phyloP scores from a whole-genome alignment of 2,888 invertebrate species.

The Allophyes oxyacanthae region DNA sequence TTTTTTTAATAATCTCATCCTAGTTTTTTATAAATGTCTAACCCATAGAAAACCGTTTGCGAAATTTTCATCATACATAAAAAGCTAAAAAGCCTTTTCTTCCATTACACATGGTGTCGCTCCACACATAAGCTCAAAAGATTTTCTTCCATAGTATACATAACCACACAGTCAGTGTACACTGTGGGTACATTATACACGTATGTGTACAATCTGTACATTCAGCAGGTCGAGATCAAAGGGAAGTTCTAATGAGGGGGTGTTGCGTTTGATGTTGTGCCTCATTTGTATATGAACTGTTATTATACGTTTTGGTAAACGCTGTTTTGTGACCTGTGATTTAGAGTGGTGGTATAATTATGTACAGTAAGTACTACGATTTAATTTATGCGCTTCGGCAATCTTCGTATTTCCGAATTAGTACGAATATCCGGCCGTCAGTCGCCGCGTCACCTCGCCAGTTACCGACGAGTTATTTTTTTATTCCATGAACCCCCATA shows the following conservation, averaged over 20 bases:
- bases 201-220: constrained; percentile 7
- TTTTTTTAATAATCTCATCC: too few relatives aligned
- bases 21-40: too few relatives aligned
- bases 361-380: too few relatives aligned
- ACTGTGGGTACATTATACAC: constrained; percentile 3
- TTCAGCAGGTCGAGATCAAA: constrained; percentile 50
- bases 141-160: constrained; percentile 22
- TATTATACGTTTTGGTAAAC: constrained; percentile 26
- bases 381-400: too few relatives aligned
- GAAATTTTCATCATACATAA: too few relatives aligned
- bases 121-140: neutral
- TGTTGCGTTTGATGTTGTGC: constrained; percentile 39
- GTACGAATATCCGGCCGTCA: too few relatives aligned
- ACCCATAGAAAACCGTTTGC: too few relatives aligned
- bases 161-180: neutral
- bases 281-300: constrained; percentile 34
- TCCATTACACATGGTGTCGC: neutral
- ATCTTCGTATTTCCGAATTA: too few relatives aligned
- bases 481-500: too few relatives aligned
- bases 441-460: too few relatives aligned
- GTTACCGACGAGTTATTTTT: too few relatives aligned
- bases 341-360: neutral
- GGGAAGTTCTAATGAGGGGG: constrained; percentile 41
- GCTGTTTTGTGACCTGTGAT: constrained; percentile 2
- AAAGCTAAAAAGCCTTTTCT: too few relatives aligned